These are phyloP conservation scores for Smittia aterrima DNA, from an alignment of 2,888 invertebrate genomes.

Conservation along the genomic window DNA sequence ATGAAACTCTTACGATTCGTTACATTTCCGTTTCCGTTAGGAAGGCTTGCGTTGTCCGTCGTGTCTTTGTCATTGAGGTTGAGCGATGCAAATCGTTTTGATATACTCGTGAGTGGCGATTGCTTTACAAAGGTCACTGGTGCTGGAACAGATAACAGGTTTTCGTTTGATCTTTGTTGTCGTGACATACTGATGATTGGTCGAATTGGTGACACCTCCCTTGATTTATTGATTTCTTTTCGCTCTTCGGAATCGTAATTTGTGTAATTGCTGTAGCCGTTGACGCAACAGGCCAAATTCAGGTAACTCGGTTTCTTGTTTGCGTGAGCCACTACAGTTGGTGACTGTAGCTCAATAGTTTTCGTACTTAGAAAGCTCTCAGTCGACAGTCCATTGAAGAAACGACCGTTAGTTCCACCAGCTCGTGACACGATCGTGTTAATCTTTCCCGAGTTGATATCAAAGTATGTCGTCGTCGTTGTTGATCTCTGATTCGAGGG, in stretches of 20 bases:
- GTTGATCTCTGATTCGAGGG: slow-evolving; percentile 50
- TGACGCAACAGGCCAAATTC: slow-evolving; percentile 84
- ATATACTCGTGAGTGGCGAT: slow-evolving; percentile 33
- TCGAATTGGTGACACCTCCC: slow-evolving; percentile 70
- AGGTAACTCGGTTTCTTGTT: slow-evolving; percentile 82
- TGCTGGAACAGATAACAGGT: slow-evolving; percentile 59
- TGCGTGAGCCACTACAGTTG: slow-evolving; percentile 43
- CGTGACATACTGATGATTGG: slow-evolving; percentile 52
- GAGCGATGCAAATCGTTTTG: slow-evolving; percentile 34
- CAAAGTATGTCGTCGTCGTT: slow-evolving; percentile 47
- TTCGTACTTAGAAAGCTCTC: slow-evolving; percentile 37
- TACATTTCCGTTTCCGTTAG: slow-evolving; percentile 42
- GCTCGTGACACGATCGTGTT: slow-evolving; percentile 49
- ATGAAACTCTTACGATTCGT: slow-evolving; percentile 67
- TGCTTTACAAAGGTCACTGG: slow-evolving; percentile 29
- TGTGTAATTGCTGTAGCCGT: slow-evolving; percentile 83
- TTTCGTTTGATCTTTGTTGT: slow-evolving; percentile 49
- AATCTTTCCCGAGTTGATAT: slow-evolving; percentile 49
- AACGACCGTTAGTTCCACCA: slow-evolving; percentile 36
- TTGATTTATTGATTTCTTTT: slow-evolving; percentile 69
- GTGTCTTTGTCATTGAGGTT: slow-evolving; percentile 24
- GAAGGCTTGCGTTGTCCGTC: slow-evolving; percentile 19
- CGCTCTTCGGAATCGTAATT: slow-evolving; percentile 80
- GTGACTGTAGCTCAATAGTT: slow-evolving; percentile 16
- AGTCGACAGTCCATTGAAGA: slow-evolving; percentile 8